Base-by-base conservation (phyloP, 1,140 invertebrate species). In the Musca vetustissima region DNA sequence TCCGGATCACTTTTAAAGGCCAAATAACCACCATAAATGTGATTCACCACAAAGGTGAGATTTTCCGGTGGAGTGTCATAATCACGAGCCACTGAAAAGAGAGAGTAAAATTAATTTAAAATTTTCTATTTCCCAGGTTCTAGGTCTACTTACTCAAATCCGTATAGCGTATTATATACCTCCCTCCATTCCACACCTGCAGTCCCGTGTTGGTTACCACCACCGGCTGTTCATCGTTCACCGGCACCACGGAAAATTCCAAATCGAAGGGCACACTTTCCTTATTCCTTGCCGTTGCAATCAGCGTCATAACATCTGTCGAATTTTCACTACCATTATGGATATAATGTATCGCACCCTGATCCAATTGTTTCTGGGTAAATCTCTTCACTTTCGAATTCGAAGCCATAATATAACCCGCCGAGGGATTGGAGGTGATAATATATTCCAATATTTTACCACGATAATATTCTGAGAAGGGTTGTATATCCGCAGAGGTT, bases 281-380 rank as follows among this genome's bases (percentile, higher is more conserved):
- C 79, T 92, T 92, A 36, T 89, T 89, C 0, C 86, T 88, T 0
- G 92, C 88, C 19, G 88, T 84, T 0, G 89, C 93, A 1, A 92
- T 84, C 53, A 98, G 79, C 15, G 86, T 89, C 28, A 97, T 89
- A 15, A 85, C 84, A 84, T 98, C 96, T 1, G 83, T 79, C 0
- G 87, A 79, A 61, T 89, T 91, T 83, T 98, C 96, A 64, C 91
- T 92, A 9, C 93, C 94, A 84, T 97, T 93, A 80, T 98, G 94
- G 6, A 89, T 86, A 81, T 97, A 97, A 84, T 91, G 79, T 28
- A 89, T 86, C 69, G 69, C 73, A 11, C 88, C 88, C 8, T 86
- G 85, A 69, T 88, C 87, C 0, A 93, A 79, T 72, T 93, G 91
- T 52, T 91, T 89, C 21, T 89, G 87, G 0, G 90, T 88, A 75